Evolutionary conservation across 1,140 invertebrate species (phyloP).

Genomic region (Drosophila gunungcola): DNA sequence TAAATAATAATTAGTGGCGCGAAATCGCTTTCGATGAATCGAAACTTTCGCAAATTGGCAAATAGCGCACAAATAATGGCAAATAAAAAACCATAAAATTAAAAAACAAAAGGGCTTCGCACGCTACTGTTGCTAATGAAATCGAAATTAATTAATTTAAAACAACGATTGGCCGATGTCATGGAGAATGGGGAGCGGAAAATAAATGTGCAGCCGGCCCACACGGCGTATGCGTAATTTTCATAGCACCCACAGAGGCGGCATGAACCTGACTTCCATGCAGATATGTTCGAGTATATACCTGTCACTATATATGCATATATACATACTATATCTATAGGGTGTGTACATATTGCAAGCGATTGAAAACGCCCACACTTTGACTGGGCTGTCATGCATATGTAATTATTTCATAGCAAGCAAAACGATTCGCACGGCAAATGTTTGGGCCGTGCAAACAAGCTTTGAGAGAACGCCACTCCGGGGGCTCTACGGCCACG

Average conservation of each 20-base stretch:
- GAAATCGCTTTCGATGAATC: conserved; percentile 73
- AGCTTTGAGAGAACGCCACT: conserved; percentile 68
- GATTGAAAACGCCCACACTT: conserved; percentile 75
- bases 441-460: conserved; percentile 76
- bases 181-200: conserved; percentile 13
- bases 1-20: conserved; percentile 80
- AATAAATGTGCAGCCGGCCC: conserved; percentile 9
- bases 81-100: conserved; percentile 73
- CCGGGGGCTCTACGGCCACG: conserved; percentile 21
- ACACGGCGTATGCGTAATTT: conserved; percentile 63
- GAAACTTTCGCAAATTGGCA: conserved; percentile 66
- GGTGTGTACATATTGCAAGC: conserved; percentile 33
- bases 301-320: conserved; percentile 1
- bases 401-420: conserved; percentile 76
- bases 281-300: conserved; percentile 2
- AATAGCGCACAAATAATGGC: conserved; percentile 70
- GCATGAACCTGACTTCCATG: conserved; percentile 29
- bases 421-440: conserved; percentile 71
- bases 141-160: conserved; percentile 81
- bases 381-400: conserved; percentile 77
- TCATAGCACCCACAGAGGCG: conserved; percentile 35
- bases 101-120: conserved; percentile 57
- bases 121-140: conserved; percentile 66
- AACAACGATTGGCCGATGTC: conserved; percentile 70
- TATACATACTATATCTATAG: conserved; percentile 7